Evolutionary conservation across 1,140 invertebrate genomes (phyloP), one percentile per base, ranked within the genome.

Genomic region (Drosophila repleta): DNA sequence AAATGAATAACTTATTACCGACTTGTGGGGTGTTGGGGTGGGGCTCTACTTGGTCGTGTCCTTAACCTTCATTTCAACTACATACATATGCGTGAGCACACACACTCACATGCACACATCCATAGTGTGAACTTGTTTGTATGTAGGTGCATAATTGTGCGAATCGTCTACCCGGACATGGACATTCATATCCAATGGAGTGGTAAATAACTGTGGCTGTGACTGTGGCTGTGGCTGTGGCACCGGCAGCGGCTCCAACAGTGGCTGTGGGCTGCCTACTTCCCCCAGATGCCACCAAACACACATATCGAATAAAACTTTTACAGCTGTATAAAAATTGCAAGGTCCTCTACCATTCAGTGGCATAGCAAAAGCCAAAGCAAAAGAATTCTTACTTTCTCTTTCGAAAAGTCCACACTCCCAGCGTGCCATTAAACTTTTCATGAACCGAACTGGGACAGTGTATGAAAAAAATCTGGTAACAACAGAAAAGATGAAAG

Each of bases 401-500:
- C 83, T 88, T 89, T 88, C 83, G 68, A 58, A 46, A 57, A 72
- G 56, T 60, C 75, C 76, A 32, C 20, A 45, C 17, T 41, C 46
- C 82, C 83, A 79, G 76, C 79, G 69, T 48, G 83, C 83, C 76
- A 88, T 87, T 87, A 87, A 88, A 88, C 83, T 87, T 88, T 87
- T 88, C 79, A 87, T 76, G 79, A 88, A 87, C 83, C 84, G 64
- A 88, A 88, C 84, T 88, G 84, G 84, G 83, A 88, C 84, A 88
- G 68, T 79, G 69, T 64, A 78, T 89, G 67, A 83, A 89, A 88
- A 80, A 88, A 88, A 89, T 82, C 76, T 79, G 88, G 79, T 88
- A 88, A 88, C 76, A 88, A 88, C 84, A 89, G 84, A 88, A 88
- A 87, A 87, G 83, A 87, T 88, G 83, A 88, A 88, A 89, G 84